Conservation (phyloP, 1,140 invertebrate genomes). For the Agrypnia vestita region DNA sequence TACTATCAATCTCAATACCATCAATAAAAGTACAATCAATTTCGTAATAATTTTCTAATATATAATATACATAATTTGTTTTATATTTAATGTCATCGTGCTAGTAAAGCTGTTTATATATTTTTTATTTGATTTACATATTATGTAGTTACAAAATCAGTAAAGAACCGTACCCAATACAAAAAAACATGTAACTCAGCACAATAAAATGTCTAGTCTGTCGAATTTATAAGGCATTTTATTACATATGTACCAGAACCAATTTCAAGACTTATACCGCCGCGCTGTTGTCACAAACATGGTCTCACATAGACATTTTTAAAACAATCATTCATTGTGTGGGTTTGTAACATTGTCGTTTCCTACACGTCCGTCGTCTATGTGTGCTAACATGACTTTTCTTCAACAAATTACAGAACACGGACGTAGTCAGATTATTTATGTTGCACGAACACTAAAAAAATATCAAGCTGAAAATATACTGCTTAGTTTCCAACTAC, state of each 20-base stretch:
- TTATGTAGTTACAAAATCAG: too few relatives aligned
- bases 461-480: too few relatives aligned
- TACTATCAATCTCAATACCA: too few relatives aligned
- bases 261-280: conserved; percentile 22
- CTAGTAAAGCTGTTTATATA: too few relatives aligned
- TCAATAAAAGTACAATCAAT: too few relatives aligned
- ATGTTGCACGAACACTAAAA: not conserved
- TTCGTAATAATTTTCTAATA: too few relatives aligned
- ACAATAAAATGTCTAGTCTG: not conserved
- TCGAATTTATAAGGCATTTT: conserved; percentile 24
- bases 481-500: too few relatives aligned
- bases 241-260: not conserved
- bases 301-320: conserved; percentile 29
- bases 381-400: conserved; percentile 32
- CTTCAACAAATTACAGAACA: conserved; percentile 17
- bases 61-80: too few relatives aligned
- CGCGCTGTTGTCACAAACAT: conserved; percentile 23
- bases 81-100: too few relatives aligned
- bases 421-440: not conserved
- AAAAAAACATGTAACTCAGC: too few relatives aligned
- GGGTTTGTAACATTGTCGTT: conserved; percentile 22
- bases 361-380: conserved; percentile 23
- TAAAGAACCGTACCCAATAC: too few relatives aligned
- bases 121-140: too few relatives aligned
- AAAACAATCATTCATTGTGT: conserved; percentile 35